Evolutionary conservation across 1,140 invertebrate species (phyloP).

Genomic region (Zelostemma sp.): DNA sequence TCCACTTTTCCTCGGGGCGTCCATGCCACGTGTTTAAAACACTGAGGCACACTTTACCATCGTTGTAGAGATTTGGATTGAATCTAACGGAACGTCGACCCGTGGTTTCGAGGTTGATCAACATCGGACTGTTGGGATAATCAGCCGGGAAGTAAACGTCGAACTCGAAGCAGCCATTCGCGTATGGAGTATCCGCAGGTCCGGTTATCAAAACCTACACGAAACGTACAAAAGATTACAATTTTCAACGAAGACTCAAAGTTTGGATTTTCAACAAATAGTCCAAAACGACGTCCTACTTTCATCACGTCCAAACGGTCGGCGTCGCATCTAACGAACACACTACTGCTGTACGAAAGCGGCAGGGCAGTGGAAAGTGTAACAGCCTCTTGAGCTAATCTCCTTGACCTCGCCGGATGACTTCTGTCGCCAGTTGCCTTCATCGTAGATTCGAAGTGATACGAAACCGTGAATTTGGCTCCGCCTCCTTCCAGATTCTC

Average conservation of each 20-base stretch:
- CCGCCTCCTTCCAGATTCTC: slow-evolving; percentile 80
- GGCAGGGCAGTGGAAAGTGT: slow-evolving; percentile 95
- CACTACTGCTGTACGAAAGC: slow-evolving; percentile 92
- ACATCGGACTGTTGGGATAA: slow-evolving; percentile 85
- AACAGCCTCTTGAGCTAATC: slow-evolving; percentile 95
- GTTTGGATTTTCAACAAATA: too few species aligned
- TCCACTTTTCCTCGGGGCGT: slow-evolving; percentile 98
- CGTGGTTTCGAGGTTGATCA: slow-evolving; percentile 94
- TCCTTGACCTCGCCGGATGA: slow-evolving; percentile 88
- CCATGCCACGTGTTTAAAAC: slow-evolving; percentile 98
- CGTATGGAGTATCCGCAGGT: slow-evolving; percentile 90
- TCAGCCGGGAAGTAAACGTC: slow-evolving; percentile 93
- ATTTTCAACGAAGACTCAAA: too few species aligned
- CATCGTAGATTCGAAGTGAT: slow-evolving; percentile 93
- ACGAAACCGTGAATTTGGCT: slow-evolving; percentile 87
- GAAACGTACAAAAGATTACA: too few species aligned
- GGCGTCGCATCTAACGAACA: slow-evolving; percentile 96
- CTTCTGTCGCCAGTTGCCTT: slow-evolving; percentile 86
- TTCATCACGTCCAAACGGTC: slow-evolving; percentile 96
- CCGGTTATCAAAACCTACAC: slow-evolving; percentile 91
- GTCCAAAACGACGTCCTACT: too few species aligned
- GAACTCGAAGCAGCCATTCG: slow-evolving; percentile 90
- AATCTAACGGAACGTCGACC: slow-evolving; percentile 94
- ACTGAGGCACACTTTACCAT: slow-evolving; percentile 96
- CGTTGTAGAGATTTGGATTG: slow-evolving; percentile 98